phyloP scores from a whole-genome alignment of 2,113 vertebrate species.

The Eurypyga helias region DNA sequence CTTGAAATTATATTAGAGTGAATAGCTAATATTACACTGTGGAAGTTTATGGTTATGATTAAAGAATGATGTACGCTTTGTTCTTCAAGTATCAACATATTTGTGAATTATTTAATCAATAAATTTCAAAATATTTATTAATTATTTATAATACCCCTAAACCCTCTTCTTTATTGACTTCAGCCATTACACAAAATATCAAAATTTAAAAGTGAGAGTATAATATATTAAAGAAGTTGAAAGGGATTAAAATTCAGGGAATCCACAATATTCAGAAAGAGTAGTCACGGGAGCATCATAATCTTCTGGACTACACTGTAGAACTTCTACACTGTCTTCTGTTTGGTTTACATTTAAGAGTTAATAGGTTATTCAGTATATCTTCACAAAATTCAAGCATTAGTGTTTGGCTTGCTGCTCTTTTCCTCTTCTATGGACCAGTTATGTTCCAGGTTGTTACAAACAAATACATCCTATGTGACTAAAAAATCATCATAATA shows the following conservation, averaged over 20 bases:
- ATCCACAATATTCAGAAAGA: background rate
- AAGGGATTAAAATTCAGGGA: background rate
- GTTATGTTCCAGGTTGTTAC: background rate
- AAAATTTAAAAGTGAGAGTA: background rate
- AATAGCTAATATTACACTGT: background rate
- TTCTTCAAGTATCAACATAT: background rate
- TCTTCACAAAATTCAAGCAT: background rate
- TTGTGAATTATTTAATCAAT: background rate
- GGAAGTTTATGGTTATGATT: background rate
- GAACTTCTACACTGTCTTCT: background rate
- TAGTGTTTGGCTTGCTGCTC: background rate
- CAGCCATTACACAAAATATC: background rate
- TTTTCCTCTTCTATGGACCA: background rate
- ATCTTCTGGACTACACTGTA: background rate
- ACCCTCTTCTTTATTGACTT: background rate
- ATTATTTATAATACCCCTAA: background rate
- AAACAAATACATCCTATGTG: background rate
- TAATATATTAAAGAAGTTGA: background rate
- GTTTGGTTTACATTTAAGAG: background rate
- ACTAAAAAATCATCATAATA: background rate
- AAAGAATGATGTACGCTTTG: background rate
- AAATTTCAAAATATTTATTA: background rate
- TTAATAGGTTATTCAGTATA: background rate
- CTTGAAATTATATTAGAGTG: background rate
- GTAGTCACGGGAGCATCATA: background rate